Evolutionary conservation across 2,797 vertebrate species (phyloP).

Genomic region (Phoebastria nigripes): DNA sequence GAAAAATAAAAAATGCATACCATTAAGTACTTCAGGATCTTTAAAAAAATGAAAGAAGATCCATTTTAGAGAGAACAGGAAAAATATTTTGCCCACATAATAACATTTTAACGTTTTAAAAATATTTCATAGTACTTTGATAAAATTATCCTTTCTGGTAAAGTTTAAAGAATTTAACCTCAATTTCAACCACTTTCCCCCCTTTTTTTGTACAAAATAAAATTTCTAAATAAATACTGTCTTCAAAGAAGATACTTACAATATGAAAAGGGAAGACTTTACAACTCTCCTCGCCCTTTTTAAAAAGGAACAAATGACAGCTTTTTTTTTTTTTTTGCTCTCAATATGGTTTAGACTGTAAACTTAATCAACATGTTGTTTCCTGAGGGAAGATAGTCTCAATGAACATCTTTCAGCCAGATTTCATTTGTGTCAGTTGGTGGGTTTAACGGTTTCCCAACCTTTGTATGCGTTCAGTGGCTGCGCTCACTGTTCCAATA

Average conservation of each 20-base stretch:
- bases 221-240: not conserved
- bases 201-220: not conserved
- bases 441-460: not conserved
- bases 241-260: not conserved
- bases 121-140: not conserved
- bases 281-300: not conserved
- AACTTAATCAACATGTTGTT: not conserved
- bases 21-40: not conserved
- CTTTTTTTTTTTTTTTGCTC: not conserved
- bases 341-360: not conserved
- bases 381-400: not conserved
- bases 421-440: not conserved
- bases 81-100: not conserved
- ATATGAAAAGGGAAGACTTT: not conserved
- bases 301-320: not conserved
- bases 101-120: not conserved
- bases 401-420: not conserved
- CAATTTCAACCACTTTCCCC: not conserved
- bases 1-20: not conserved
- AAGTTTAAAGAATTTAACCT: not conserved
- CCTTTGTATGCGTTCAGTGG: accelerated
- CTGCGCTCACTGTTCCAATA: not conserved
- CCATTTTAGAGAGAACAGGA: not conserved
- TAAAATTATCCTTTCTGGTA: not conserved
- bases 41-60: not conserved